Evolutionary conservation across 2,113 vertebrate species (phyloP).

Genomic region (Dermatemys mawii): DNA sequence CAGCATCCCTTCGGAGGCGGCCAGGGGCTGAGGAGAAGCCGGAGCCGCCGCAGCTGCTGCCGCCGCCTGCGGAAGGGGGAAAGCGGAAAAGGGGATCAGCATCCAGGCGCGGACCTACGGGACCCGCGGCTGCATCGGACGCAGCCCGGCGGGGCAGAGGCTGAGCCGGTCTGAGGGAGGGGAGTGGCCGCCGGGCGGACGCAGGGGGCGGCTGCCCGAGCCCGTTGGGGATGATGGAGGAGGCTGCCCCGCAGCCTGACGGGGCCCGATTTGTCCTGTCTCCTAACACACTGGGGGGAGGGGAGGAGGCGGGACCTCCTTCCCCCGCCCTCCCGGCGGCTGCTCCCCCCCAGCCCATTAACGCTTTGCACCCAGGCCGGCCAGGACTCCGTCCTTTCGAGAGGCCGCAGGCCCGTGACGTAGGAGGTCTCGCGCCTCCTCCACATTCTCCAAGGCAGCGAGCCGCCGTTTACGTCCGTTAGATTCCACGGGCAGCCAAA

Average conservation of each 20-base stretch:
- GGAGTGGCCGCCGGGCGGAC: neutral
- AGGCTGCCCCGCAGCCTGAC: constrained; percentile 26
- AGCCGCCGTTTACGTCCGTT: neutral
- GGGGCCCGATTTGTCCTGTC: neutral
- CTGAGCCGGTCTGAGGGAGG: neutral
- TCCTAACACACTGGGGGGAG: neutral
- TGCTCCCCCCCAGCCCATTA: constrained; percentile 28
- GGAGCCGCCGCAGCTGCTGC: constrained; percentile 3
- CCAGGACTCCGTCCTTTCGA: neutral
- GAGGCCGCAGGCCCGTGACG: neutral
- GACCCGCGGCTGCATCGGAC: constrained; percentile 50
- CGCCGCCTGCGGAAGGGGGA: constrained; percentile 58
- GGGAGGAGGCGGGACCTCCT: constrained; percentile 32
- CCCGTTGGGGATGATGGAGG: neutral
- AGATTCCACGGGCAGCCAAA: neutral
- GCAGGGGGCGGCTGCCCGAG: neutral
- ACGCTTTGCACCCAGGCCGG: neutral
- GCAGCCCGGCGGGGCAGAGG: neutral
- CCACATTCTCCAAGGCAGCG: neutral
- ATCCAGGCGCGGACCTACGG: constrained; percentile 57
- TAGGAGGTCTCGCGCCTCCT: neutral
- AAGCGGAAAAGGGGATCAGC: constrained; percentile 66
- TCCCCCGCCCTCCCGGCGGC: neutral
- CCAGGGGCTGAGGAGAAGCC: constrained; percentile 77
- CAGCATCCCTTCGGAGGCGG: constrained; percentile 90